phyloP scores from a whole-genome alignment of 2,888 invertebrate species.

The Ophioninae sp. region DNA sequence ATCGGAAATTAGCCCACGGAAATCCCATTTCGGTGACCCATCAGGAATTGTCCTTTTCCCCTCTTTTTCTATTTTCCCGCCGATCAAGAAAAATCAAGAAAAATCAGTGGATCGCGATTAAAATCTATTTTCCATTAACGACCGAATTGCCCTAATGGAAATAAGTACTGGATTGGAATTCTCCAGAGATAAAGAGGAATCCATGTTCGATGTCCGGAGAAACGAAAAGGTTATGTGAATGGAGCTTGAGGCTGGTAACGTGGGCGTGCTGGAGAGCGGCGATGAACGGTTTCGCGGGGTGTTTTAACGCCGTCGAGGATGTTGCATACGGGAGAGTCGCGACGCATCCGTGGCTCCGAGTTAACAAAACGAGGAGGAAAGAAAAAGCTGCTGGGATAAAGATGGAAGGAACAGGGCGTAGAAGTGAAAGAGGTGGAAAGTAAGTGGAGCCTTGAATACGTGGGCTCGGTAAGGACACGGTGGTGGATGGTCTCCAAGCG shows the following conservation, averaged over 20 bases:
- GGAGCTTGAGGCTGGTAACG: conserved; percentile 15
- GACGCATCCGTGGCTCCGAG: conserved; percentile 27
- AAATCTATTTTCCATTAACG: not conserved
- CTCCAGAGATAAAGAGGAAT: not conserved
- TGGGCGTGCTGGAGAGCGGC: conserved; percentile 31
- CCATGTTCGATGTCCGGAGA: not conserved
- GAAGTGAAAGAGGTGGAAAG: conserved; percentile 31
- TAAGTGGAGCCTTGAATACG: conserved; percentile 28
- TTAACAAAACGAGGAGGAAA: conserved; percentile 24
- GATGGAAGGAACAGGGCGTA: not conserved
- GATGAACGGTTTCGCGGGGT: conserved; percentile 22
- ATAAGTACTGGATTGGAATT: not conserved
- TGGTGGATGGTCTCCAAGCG: conserved; percentile 66
- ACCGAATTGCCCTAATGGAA: not conserved
- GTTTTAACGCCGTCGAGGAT: conserved; percentile 21
- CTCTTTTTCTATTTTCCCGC: no score
- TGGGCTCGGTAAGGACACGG: conserved; percentile 13
- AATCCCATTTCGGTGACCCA: no score
- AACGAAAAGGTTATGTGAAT: not conserved
- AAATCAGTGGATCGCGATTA: not conserved
- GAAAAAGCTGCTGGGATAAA: not conserved
- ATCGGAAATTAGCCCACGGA: no score
- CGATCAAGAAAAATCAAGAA: no score
- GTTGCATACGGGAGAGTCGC: conserved; percentile 39
- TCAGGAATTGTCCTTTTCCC: not conserved